These are phyloP conservation scores for Caenorhabditis brenneri DNA, from an alignment of 1,140 invertebrate genomes.

Conservation along the genomic window DNA sequence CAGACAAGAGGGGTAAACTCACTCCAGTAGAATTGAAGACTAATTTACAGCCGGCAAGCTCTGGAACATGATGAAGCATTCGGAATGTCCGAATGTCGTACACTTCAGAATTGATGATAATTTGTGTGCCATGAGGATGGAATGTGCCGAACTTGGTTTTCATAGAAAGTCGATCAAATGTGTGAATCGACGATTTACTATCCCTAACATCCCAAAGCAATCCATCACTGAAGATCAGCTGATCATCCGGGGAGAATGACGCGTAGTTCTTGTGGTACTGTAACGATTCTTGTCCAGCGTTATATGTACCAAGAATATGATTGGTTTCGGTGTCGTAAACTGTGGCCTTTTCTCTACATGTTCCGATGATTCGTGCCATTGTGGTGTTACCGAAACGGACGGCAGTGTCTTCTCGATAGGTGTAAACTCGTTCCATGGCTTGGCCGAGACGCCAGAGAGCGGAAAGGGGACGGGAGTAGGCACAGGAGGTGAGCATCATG, in stretches of 20 bases:
- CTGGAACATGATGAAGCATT: constrained; percentile 87
- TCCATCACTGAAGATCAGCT: constrained; percentile 90
- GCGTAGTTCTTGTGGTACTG: constrained; percentile 91
- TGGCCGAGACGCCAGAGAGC: constrained; percentile 82
- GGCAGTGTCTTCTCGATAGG: constrained; percentile 83
- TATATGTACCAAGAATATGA: constrained; percentile 78
- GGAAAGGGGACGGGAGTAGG: constrained; percentile 82
- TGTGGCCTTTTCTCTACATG: constrained; percentile 56
- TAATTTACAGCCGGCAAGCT: constrained; percentile 83
- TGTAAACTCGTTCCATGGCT: constrained; percentile 79
- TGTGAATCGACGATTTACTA: constrained; percentile 78
- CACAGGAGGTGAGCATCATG: constrained; percentile 83
- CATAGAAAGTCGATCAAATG: constrained; percentile 96
- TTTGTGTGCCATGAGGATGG: constrained; percentile 84
- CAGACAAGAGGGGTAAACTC: constrained; percentile 23
- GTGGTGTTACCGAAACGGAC: constrained; percentile 87
- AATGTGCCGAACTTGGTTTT: constrained; percentile 87
- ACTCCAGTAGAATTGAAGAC: constrained; percentile 74
- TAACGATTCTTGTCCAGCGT: constrained; percentile 81
- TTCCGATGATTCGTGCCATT: constrained; percentile 82
- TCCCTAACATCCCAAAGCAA: constrained; percentile 91
- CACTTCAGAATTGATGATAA: constrained; percentile 76
- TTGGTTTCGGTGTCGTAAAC: constrained; percentile 88
- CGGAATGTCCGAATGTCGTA: constrained; percentile 96
- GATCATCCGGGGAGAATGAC: constrained; percentile 90